Percentiles rank a stretch among this genome's conserved stretches.
Evolutionary conservation across 2,113 vertebrate genomes (phyloP).

Genomic region (Phocoena phocoena): DNA sequence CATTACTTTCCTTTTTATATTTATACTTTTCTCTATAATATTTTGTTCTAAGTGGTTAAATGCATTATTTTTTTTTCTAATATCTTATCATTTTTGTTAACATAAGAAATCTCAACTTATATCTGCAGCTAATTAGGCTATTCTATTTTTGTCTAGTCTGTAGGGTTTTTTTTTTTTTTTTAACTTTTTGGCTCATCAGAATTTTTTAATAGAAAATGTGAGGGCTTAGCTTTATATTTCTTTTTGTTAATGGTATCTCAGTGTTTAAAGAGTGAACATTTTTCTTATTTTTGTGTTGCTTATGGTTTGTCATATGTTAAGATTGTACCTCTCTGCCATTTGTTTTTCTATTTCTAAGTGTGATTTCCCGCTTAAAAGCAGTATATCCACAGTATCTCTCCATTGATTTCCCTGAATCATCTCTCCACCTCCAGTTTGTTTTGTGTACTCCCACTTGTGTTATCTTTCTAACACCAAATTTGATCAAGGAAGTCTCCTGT

Average conservation of each 20-base stretch:
- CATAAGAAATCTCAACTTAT: not conserved
- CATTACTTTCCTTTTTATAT: constrained; percentile 2
- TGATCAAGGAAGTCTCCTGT: constrained; percentile 1
- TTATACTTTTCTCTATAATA: not conserved
- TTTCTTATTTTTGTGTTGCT: constrained; percentile 39
- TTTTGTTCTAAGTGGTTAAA: not conserved
- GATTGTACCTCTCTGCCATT: not conserved
- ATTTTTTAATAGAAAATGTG: constrained; percentile 19
- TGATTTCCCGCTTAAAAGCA: not conserved
- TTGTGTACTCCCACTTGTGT: not conserved
- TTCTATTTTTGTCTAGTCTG: constrained; percentile 51
- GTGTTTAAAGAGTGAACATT: constrained; percentile 31
- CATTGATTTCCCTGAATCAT: not conserved
- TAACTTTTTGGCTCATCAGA: not conserved
- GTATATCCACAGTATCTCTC: not conserved
- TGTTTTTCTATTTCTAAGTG: constrained; percentile 16
- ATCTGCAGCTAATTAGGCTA: not conserved
- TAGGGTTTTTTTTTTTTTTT: constrained; percentile 30
- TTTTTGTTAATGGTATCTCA: constrained; percentile 32
- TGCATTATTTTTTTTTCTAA: not conserved
- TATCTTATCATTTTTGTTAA: constrained; percentile 48
- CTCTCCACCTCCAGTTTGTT: not conserved
- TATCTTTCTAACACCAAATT: constrained; percentile 45
- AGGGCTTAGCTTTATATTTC: not conserved
- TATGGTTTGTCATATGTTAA: constrained; percentile 23